phyloP scores from a whole-genome alignment of 2,113 vertebrate species.

The Rhipidura dahli region DNA sequence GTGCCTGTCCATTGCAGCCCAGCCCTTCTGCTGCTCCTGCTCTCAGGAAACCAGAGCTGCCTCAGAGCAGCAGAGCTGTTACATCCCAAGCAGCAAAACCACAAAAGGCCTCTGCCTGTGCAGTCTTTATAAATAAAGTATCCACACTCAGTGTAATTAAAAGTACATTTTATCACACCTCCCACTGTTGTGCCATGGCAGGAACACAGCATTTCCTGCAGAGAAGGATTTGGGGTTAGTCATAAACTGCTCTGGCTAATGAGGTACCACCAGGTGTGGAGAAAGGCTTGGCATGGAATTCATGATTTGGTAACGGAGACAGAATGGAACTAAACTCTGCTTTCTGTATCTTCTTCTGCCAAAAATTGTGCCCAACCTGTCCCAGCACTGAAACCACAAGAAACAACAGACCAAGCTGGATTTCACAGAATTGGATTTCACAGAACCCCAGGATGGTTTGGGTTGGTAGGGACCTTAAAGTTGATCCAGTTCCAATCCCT shows the following conservation, averaged over 20 bases:
- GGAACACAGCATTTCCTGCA: background rate
- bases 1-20: background rate
- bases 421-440: background rate
- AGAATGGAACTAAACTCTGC: background rate
- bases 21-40: background rate
- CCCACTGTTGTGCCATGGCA: background rate
- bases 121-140: background rate
- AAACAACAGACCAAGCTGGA: background rate
- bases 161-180: background rate
- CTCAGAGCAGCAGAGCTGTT: background rate
- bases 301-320: rapidly evolving
- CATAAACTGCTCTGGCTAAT: background rate
- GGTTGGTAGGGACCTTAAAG: background rate
- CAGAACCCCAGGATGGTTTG: background rate
- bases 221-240: background rate
- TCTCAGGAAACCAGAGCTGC: background rate
- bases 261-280: background rate
- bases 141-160: background rate
- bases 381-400: background rate
- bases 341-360: background rate
- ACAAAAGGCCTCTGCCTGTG: background rate
- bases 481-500: background rate
- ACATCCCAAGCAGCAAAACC: background rate
- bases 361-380: background rate
- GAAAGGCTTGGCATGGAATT: background rate